Percentiles rank a stretch among this genome's conserved stretches.
Conservation (phyloP, 2,888 invertebrate species). For the Eupithecia subumbrata region DNA sequence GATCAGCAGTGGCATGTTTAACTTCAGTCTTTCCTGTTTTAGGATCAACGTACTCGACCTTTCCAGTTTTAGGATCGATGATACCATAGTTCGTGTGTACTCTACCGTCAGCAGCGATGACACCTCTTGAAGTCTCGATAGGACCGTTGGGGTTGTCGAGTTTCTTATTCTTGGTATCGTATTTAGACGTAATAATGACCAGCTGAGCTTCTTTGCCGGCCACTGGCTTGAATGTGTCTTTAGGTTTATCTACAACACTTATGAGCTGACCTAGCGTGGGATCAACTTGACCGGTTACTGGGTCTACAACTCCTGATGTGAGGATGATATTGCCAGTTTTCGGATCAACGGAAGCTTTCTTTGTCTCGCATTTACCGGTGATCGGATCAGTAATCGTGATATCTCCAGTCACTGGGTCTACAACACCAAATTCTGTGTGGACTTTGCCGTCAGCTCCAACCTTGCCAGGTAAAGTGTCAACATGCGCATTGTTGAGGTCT, state of each 20-base stretch:
- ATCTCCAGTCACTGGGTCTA: slow-evolving; percentile 82
- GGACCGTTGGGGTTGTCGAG: slow-evolving; percentile 81
- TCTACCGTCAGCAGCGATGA: slow-evolving; percentile 67
- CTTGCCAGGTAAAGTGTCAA: slow-evolving; percentile 65
- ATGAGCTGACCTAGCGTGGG: slow-evolving; percentile 80
- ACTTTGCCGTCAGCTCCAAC: slow-evolving; percentile 75
- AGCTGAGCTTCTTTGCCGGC: slow-evolving; percentile 75
- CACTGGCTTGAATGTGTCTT: slow-evolving; percentile 60
- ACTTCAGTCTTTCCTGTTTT: slow-evolving; percentile 81
- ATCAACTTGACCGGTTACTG: slow-evolving; percentile 80
- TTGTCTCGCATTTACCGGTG: slow-evolving; percentile 84
- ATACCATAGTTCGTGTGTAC: slow-evolving; percentile 80
- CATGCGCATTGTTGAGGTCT: slow-evolving; percentile 73
- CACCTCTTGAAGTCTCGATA: slow-evolving; percentile 76
- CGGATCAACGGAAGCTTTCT: slow-evolving; percentile 85
- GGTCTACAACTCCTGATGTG: slow-evolving; percentile 80
- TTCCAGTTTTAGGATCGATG: slow-evolving; percentile 82
- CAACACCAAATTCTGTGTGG: slow-evolving; percentile 81
- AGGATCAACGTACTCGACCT: slow-evolving; percentile 78
- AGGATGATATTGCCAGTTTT: slow-evolving; percentile 83
- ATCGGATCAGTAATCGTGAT: slow-evolving; percentile 81
- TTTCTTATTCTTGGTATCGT: slow-evolving; percentile 79
- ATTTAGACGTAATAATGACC: slow-evolving; percentile 80
- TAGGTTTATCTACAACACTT: slow-evolving; percentile 61
- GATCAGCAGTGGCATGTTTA: slow-evolving; percentile 80